phyloP scores from a whole-genome alignment of 1,140 invertebrate genomes.

The Heliconius melpomene region DNA sequence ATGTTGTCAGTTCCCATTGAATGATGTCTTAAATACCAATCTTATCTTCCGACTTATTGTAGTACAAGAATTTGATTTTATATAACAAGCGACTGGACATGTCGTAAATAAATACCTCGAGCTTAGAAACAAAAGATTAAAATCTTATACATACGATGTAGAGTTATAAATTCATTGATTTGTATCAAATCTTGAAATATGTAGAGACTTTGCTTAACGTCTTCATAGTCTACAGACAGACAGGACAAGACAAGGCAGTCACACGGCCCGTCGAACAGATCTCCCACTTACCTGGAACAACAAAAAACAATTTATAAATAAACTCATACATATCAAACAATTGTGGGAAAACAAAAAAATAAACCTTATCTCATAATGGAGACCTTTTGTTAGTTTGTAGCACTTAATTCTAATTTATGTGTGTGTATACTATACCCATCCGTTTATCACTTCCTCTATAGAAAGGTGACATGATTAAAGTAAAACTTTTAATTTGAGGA shows the following conservation, averaged over 20 bases:
- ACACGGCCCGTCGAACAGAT: background rate
- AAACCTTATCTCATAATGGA: background rate
- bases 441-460: slow-evolving; percentile 6
- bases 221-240: background rate
- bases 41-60: background rate
- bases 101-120: background rate
- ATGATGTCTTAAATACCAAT: background rate
- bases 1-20: background rate
- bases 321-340: background rate
- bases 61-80: slow-evolving; percentile 9
- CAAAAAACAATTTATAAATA: background rate
- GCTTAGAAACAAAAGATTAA: background rate
- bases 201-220: background rate
- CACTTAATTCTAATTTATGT: background rate
- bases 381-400: background rate
- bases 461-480: background rate
- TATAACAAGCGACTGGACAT: background rate
- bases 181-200: slow-evolving; percentile 6
- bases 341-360: background rate
- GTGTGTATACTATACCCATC: background rate
- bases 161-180: background rate
- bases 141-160: background rate
- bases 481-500: background rate
- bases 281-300: background rate
- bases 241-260: background rate